Evolutionary conservation across 2,888 invertebrate species (phyloP).

Genomic region (Cosmorhoe ocellata): DNA sequence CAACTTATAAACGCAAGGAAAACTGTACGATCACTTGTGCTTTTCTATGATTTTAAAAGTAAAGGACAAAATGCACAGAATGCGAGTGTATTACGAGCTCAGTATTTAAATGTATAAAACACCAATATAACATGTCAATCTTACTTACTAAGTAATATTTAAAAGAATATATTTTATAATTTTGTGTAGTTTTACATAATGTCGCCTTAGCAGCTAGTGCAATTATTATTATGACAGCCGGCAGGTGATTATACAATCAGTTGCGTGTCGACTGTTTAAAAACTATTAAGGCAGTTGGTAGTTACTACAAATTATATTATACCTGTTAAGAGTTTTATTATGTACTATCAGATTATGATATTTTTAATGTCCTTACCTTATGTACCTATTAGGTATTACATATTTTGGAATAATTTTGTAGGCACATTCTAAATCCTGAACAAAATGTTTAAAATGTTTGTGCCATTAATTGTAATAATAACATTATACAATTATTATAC

Average conservation of each 20-base stretch:
- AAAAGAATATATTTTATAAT: conserved; percentile 56
- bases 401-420: conserved; percentile 39
- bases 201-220: conserved; percentile 77
- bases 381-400: conserved; percentile 44
- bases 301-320: conserved; percentile 33
- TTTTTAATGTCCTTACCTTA: conserved; percentile 38
- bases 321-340: conserved; percentile 37
- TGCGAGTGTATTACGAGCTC: conserved; percentile 21
- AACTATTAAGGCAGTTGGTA: conserved; percentile 16
- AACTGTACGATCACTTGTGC: conserved; percentile 15
- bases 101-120: conserved; percentile 32
- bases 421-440: conserved; percentile 44
- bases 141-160: conserved; percentile 55
- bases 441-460: conserved; percentile 40
- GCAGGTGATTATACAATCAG: conserved; percentile 3
- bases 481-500: conserved; percentile 40
- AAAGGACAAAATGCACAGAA: conserved; percentile 1
- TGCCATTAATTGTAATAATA: conserved; percentile 48
- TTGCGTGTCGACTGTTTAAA: conserved; percentile 6
- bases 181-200: conserved; percentile 57
- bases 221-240: conserved; percentile 48
- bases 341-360: conserved; percentile 37
- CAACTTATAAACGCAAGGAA: conserved; percentile 18
- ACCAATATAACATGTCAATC: conserved; percentile 47
- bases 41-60: conserved; percentile 12